Percentiles rank a stretch among this genome's conserved stretches.
Evolutionary conservation across 2,888 invertebrate genomes (phyloP).

Genomic region (Stenchaetothrips biformis): DNA sequence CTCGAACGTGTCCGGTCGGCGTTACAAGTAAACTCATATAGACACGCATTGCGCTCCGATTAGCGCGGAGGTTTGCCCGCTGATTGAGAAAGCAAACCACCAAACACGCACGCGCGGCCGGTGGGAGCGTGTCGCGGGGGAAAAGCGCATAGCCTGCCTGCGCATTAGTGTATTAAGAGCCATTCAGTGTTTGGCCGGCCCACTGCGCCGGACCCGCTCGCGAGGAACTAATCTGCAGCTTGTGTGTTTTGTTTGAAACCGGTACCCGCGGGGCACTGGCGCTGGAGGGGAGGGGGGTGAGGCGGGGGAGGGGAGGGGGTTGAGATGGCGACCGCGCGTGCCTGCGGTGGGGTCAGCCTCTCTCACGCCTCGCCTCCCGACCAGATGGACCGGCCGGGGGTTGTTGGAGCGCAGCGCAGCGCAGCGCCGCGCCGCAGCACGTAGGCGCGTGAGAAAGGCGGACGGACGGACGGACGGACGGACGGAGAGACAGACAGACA

Average conservation of each 20-base stretch:
- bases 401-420: not conserved
- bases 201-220: not conserved
- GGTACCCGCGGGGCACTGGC: slow-evolving; percentile 7
- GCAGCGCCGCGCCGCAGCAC: not conserved
- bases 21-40: too few species aligned
- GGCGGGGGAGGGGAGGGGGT: not conserved
- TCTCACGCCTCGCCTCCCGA: slow-evolving; percentile 3
- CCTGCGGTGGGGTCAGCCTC: not conserved
- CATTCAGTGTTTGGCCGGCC: slow-evolving; percentile 2
- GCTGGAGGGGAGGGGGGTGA: not conserved
- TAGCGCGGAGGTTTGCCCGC: not conserved
- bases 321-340: not conserved
- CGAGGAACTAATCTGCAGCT: slow-evolving; percentile 6
- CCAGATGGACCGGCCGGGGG: not conserved
- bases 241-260: slow-evolving; percentile 19
- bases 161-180: slow-evolving; percentile 21
- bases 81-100: slow-evolving; percentile 7
- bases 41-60: too few species aligned
- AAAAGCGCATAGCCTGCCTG: not conserved
- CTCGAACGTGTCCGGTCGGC: too few species aligned
- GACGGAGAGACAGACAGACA: slow-evolving; percentile 22
- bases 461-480: slow-evolving; percentile 25
- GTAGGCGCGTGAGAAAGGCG: not conserved
- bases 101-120: not conserved
- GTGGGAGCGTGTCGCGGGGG: not conserved